These are phyloP conservation scores for Anneissia japonica DNA, from an alignment of 35 echinoderm and acorn worm genomes.

Conservation along the genomic window DNA sequence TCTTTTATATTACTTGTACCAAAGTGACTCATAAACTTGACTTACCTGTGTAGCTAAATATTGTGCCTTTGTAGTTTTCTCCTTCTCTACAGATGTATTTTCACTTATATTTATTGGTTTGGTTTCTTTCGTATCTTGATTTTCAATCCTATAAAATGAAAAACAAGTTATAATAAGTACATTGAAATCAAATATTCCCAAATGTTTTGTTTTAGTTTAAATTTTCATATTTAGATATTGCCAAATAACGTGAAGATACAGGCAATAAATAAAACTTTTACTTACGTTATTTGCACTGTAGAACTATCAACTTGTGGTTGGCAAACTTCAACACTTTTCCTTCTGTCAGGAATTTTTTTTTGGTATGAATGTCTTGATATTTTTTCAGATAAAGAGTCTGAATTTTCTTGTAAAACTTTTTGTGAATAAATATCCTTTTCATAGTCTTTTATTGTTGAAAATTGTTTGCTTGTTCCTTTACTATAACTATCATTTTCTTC, in stretches of 20 bases:
- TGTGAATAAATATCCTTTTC: not conserved
- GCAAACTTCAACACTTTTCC: not conserved
- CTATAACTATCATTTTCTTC: slow-evolving; percentile 58
- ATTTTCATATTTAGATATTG: too few relatives aligned
- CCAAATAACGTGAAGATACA: too few relatives aligned
- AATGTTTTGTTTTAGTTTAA: too few relatives aligned
- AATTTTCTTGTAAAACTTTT: not conserved
- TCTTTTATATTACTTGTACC: not conserved
- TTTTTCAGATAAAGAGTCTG: not conserved
- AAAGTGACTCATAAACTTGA: not conserved
- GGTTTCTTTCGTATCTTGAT: not conserved
- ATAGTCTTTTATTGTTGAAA: not conserved
- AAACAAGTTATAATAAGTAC: not conserved
- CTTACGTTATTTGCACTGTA: not conserved
- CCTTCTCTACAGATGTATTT: not conserved
- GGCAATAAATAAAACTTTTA: not conserved
- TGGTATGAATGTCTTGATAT: not conserved
- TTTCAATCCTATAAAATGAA: not conserved
- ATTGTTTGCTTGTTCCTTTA: not conserved
- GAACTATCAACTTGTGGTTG: not conserved
- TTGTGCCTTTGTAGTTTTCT: not conserved
- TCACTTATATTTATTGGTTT: not conserved
- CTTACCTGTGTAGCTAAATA: not conserved
- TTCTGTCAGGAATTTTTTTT: not conserved
- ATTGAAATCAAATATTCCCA: not conserved